Base-by-base conservation (phyloP, 2,113 vertebrate genomes). In the Kryptolebias marmoratus region DNA sequence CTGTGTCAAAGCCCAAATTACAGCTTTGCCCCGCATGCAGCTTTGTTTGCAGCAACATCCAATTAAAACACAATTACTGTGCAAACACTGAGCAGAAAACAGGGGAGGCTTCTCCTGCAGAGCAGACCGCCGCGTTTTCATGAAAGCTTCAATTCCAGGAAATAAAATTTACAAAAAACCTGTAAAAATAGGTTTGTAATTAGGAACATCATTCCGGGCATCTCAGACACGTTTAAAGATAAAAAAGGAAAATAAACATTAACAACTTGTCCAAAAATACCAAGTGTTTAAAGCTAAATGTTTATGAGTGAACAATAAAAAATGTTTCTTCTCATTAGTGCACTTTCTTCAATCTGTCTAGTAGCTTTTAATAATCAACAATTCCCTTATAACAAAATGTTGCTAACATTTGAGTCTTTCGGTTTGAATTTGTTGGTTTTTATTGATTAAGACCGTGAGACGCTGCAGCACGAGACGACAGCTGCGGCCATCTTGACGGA, bases 61-160 rank as follows among this genome's bases (percentile, higher is more conserved):
- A 79, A 79, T 82, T 79, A 81, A 75, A 77, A 7, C 7, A 58
- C 47, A 64, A 18, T 52, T 62, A 44, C 10, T n/a, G 32, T 39
- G n/a, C 18, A 60, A 60, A 44, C 58, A 13, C 11, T 42, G 36
- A 44, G n/a, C 14, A n/a, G 31, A 7, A 3, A 59, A 11, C 32
- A 39, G 6, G 11, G 39, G 18, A n/a, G 22, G 5, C 28, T 39
- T 58, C 31, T 15, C 30, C 30, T 32, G 55, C 28, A 57, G 56
- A 57, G 55, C 11, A 15, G 31, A 11, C 48, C 16, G 48, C 6
- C 16, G 6, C 1, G 48, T 18, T 52, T 52, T 2, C 5, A 49
- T 49, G 49, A n/a, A 9, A 13, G 58, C 11, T 44, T 36, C 18
- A 58, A 32, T 39, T 18, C n/a, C 18, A 59, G 10, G 3, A 55